Conservation (phyloP, 2,797 vertebrate genomes). For the Rhinophrynus dorsalis region DNA sequence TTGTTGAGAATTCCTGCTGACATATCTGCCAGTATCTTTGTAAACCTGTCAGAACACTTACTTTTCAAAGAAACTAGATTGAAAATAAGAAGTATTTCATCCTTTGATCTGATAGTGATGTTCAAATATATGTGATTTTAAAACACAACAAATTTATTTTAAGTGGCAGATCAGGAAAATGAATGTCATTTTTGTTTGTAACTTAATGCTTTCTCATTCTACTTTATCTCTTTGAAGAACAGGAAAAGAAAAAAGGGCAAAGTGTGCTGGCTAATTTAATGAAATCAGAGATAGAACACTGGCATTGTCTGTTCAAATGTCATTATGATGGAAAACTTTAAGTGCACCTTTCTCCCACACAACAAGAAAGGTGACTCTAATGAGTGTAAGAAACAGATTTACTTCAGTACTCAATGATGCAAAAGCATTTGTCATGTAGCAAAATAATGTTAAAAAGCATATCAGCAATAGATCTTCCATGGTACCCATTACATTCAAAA, state of each 20-base stretch:
- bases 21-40: slow-evolving; percentile 52
- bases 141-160: slow-evolving; percentile 49
- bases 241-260: slow-evolving; percentile 46
- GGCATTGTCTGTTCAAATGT: slow-evolving; percentile 49
- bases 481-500: slow-evolving; percentile 51
- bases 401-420: slow-evolving; percentile 33
- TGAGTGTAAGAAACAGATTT: slow-evolving; percentile 47
- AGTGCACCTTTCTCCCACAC: slow-evolving; percentile 54
- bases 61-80: slow-evolving; percentile 51
- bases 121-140: slow-evolving; percentile 52
- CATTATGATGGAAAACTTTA: slow-evolving; percentile 57
- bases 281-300: slow-evolving; percentile 52
- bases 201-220: slow-evolving; percentile 47
- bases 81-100: slow-evolving; percentile 55
- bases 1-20: slow-evolving; percentile 58
- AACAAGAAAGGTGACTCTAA: slow-evolving; percentile 56
- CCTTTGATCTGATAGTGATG: slow-evolving; percentile 53
- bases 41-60: slow-evolving; percentile 53
- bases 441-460: slow-evolving; percentile 54
- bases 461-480: slow-evolving; percentile 55
- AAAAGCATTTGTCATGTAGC: slow-evolving; percentile 52
- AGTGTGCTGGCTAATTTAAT: slow-evolving; percentile 58
- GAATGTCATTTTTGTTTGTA: slow-evolving; percentile 48
- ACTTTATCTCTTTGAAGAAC: slow-evolving; percentile 51
- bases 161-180: slow-evolving; percentile 50